These are phyloP conservation scores for Pempheris klunzingeri DNA, from an alignment of 2,797 vertebrate species.

Conservation along the genomic window DNA sequence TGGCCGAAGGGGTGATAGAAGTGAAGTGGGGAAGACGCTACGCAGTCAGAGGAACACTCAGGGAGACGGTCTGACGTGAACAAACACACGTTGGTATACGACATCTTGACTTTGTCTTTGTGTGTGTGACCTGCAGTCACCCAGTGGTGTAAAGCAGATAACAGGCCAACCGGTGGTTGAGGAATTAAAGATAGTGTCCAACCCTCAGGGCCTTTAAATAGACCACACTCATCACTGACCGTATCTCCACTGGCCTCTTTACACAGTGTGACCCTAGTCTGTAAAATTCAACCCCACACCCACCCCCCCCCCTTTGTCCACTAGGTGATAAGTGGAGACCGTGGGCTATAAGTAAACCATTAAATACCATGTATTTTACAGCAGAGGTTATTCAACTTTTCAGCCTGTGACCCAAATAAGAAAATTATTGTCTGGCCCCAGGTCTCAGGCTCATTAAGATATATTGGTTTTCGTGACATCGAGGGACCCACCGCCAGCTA, in stretches of 20 bases:
- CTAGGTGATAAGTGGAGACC: slow-evolving; percentile 47
- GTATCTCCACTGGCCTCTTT: slow-evolving; percentile 63
- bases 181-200: slow-evolving; percentile 64
- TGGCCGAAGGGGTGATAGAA: background rate
- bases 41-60: background rate
- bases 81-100: slow-evolving; percentile 36
- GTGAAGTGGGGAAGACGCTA: background rate
- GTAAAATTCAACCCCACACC: slow-evolving; percentile 42
- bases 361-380: slow-evolving; percentile 55
- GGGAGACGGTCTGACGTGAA: background rate
- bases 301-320: slow-evolving; percentile 17
- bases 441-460: slow-evolving; percentile 75
- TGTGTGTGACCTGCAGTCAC: slow-evolving; percentile 48
- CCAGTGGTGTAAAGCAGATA: slow-evolving; percentile 42
- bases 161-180: slow-evolving; percentile 34
- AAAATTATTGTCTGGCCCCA: slow-evolving; percentile 62
- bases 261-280: slow-evolving; percentile 47
- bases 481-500: slow-evolving; percentile 44
- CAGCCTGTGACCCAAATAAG: slow-evolving; percentile 67
- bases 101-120: slow-evolving; percentile 39
- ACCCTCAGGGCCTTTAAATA: slow-evolving; percentile 60
- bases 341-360: slow-evolving; percentile 40
- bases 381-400: slow-evolving; percentile 63
- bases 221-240: slow-evolving; percentile 63
- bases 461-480: slow-evolving; percentile 69